phyloP scores from a whole-genome alignment of 2,797 vertebrate species.

The Sarcoramphus papa region DNA sequence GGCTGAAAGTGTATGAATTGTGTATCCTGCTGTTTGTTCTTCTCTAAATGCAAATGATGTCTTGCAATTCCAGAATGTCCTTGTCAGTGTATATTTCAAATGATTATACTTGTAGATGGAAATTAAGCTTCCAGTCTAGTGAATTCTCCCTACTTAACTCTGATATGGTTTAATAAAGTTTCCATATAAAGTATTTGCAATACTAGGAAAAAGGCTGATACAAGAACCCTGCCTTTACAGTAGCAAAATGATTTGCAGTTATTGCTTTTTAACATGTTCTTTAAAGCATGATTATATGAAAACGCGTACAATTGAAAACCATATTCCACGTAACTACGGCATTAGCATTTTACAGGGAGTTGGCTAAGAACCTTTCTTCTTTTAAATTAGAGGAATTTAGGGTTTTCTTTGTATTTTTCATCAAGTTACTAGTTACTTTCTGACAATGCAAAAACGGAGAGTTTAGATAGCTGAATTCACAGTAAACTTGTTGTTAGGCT shows the following conservation, averaged over 20 bases:
- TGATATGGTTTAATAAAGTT: background rate
- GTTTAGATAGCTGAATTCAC: background rate
- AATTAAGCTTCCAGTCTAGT: background rate
- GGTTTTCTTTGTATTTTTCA: background rate
- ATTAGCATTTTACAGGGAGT: background rate
- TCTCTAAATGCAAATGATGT: background rate
- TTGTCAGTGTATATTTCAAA: background rate
- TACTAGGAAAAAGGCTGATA: background rate
- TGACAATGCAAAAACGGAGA: background rate
- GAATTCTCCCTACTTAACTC: background rate
- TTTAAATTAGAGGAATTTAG: background rate
- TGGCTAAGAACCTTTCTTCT: background rate
- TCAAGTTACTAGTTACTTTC: background rate
- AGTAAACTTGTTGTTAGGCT: background rate
- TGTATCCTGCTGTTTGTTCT: background rate
- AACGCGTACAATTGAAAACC: background rate
- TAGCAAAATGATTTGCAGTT: background rate
- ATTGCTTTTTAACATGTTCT: background rate
- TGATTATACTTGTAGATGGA: background rate
- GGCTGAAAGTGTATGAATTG: background rate
- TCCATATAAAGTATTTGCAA: background rate
- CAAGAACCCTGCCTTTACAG: background rate
- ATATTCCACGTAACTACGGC: background rate
- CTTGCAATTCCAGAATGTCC: background rate
- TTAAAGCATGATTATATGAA: background rate